A percentile compares a stretch with the other conserved stretches of the same genome.
phyloP scores from a whole-genome alignment of 2,888 invertebrate species.

The Drosophila barbarae region DNA sequence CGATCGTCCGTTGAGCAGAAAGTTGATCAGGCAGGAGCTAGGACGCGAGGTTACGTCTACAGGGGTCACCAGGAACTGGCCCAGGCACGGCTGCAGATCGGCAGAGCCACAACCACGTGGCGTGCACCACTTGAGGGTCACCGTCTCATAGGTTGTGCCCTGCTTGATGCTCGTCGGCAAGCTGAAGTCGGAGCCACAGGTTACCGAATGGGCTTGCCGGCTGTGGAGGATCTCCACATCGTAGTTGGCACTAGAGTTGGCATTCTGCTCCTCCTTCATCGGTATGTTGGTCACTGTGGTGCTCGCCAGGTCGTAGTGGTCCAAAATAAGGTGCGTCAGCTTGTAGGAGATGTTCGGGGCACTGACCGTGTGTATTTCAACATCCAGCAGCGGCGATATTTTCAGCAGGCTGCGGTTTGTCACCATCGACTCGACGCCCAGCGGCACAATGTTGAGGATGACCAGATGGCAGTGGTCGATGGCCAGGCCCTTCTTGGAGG shows the following conservation, averaged over 20 bases:
- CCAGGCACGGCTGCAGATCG: slow-evolving; percentile 90
- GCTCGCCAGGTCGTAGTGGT: slow-evolving; percentile 94
- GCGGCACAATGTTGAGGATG: slow-evolving; percentile 92
- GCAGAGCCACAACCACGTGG: slow-evolving; percentile 91
- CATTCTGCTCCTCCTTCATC: slow-evolving; percentile 99
- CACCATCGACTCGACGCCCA: slow-evolving; percentile 88
- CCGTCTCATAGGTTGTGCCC: slow-evolving; percentile 88
- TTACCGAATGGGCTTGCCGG: slow-evolving; percentile 89
- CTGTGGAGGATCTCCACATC: slow-evolving; percentile 98
- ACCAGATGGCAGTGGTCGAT: slow-evolving; percentile 94
- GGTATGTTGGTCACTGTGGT: slow-evolving; percentile 99
- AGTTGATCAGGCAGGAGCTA: slow-evolving; percentile 97
- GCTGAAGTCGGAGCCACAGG: slow-evolving; percentile 84
- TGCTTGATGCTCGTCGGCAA: slow-evolving; percentile 84
- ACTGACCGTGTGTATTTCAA: slow-evolving; percentile 90
- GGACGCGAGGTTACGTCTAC: slow-evolving; percentile 98
- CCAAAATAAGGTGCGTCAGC: slow-evolving; percentile 87
- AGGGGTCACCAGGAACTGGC: slow-evolving; percentile 94
- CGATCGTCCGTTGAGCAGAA: slow-evolving; percentile 95
- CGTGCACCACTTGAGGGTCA: slow-evolving; percentile 97
- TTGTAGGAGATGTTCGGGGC: slow-evolving; percentile 88
- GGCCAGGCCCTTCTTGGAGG: slow-evolving; percentile 84
- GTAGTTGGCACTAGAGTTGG: slow-evolving; percentile 98
- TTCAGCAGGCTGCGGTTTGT: slow-evolving; percentile 86
- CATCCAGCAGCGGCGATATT: slow-evolving; percentile 86